These are phyloP conservation scores for Mya arenaria DNA, from an alignment of 1,140 invertebrate species.

Conservation along the genomic window DNA sequence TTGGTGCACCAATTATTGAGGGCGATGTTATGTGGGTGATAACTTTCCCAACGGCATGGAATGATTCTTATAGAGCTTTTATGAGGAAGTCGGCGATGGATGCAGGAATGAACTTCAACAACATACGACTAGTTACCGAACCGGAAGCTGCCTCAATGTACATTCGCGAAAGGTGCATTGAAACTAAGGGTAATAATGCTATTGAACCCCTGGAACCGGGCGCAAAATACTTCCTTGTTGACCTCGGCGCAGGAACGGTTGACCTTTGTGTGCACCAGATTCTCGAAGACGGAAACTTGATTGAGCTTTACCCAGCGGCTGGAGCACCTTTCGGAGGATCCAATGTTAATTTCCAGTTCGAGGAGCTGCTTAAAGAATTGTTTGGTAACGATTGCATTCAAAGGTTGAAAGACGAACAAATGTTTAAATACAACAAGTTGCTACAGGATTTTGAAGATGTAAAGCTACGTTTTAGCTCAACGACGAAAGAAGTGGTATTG, in stretches of 20 bases:
- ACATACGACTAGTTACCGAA: constrained; percentile 44
- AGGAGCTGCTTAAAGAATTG: neutral
- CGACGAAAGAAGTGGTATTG: neutral
- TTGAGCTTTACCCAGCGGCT: neutral
- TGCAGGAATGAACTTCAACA: constrained; percentile 42
- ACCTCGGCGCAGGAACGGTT: constrained; percentile 43
- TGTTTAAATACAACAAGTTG: neutral
- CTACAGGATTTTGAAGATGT: neutral
- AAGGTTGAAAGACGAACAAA: neutral
- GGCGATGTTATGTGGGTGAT: constrained; percentile 39
- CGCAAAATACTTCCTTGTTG: constrained; percentile 46
- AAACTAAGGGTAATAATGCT: neutral
- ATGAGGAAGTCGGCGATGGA: constrained; percentile 34
- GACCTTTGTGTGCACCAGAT: neutral
- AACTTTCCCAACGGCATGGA: constrained; percentile 46
- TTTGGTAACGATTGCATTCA: neutral
- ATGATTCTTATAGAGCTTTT: constrained; percentile 35
- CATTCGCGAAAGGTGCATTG: constrained; percentile 18
- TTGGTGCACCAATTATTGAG: neutral
- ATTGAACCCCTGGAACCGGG: neutral
- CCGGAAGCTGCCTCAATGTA: constrained; percentile 58
- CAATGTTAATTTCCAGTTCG: neutral
- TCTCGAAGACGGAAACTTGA: neutral
- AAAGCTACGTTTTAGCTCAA: neutral
- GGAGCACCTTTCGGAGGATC: neutral